Base-by-base conservation (phyloP, 2,888 invertebrate genomes). In the Limenitis camilla region DNA sequence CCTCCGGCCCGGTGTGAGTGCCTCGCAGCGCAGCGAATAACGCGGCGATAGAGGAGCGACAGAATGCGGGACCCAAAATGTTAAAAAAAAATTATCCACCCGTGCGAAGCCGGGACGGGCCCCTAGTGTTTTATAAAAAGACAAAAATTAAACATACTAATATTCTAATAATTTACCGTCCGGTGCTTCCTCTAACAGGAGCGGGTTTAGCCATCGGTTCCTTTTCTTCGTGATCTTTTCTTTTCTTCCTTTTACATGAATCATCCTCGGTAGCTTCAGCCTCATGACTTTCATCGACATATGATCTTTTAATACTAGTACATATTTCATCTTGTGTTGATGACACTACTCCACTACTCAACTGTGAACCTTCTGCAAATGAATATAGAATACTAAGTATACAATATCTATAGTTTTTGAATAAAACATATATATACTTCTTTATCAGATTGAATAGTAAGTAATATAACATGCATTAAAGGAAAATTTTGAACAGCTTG, bases 201-300 rank as follows among this genome's bases (percentile, higher is more conserved):
- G 78, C 86, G 69, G 84, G 77, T 71, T 82, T 84, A 67, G 88
- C 86, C 81, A 80, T 76, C 55, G 90, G 88, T 80, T 92, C 91
- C 59, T 87, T 77, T 50, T 83, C 85, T 58, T 91, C 90, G 32
- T 89, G 88, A 47, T 94, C 94, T 71, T 94, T 94, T n/a, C 92
- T 88, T 74, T 94, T 92, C 73, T 94, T 94, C 49, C 92, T 89
- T 61, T 92, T 92, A 36, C 87, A 88, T 49, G 92, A 92, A 10
- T 93, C 92, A 61, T 95, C 95, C 31, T 88, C 84, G 5, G 67
- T 65, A 5, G 89, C 81, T 7, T 90, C 91, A 10, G 77, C 71
- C 44, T 81, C 87, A 19, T 92, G 92, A 52, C 69, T 76, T 32
- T 92, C 92, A 36, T 90, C 67, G 84, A 61, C 32, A 46, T 78